Percentiles rank a stretch among this genome's conserved stretches.
These are phyloP conservation scores for Leptonema lineaticorne DNA, from an alignment of 1,140 invertebrate genomes.

Conservation along the genomic window DNA sequence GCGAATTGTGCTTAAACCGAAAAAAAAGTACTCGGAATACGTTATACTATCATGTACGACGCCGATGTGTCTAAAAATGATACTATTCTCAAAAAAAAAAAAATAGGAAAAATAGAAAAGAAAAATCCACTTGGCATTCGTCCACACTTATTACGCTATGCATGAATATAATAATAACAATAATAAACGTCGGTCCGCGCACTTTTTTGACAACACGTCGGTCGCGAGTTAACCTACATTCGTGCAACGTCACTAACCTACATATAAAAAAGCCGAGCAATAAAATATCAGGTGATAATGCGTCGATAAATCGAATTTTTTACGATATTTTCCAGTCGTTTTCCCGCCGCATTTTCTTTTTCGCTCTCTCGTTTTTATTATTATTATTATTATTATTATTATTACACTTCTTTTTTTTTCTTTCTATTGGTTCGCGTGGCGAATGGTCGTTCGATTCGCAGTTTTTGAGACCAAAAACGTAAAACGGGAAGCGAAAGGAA, in stretches of 20 bases:
- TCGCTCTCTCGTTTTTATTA: neutral
- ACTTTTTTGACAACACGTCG: neutral
- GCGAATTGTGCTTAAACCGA: too few species aligned
- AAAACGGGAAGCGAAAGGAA: slow-evolving; percentile 6
- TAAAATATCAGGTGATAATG: neutral
- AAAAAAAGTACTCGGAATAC: too few species aligned
- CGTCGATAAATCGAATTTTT: neutral
- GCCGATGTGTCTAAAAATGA: neutral
- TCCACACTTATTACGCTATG: neutral
- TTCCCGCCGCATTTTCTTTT: neutral
- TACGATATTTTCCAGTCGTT: neutral
- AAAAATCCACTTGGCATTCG: slow-evolving; percentile 6
- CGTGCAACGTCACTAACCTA: neutral
- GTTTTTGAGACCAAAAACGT: too few species aligned
- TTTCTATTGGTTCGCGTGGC: neutral
- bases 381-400: neutral
- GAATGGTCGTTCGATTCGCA: neutral
- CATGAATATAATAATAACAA: neutral
- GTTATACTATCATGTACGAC: too few species aligned
- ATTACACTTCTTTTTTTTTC: neutral
- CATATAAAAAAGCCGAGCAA: neutral
- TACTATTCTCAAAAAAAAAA: neutral
- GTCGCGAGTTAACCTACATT: too few species aligned
- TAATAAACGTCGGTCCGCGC: neutral
- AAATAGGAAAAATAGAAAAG: too few species aligned